Conservation (phyloP, 2,113 vertebrate species). For the Hippocampus mohnikei region DNA sequence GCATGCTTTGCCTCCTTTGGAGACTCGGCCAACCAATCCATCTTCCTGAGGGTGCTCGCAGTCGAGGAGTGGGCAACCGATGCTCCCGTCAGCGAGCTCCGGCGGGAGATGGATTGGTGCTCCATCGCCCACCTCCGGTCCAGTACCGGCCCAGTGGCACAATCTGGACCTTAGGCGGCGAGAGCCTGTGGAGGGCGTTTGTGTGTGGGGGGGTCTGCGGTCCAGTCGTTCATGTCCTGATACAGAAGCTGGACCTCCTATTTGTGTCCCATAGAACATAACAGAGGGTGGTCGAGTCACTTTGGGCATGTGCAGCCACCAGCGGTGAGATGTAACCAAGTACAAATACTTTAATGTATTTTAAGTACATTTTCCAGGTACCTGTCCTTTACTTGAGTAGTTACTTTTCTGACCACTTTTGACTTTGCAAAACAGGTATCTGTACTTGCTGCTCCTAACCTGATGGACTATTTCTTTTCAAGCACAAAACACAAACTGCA, state of each 20-base stretch:
- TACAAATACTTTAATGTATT: too few species aligned
- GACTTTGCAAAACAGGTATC: too few species aligned
- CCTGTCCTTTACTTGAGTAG: too few species aligned
- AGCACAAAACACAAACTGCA: too few species aligned
- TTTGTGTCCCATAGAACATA: conserved; percentile 62
- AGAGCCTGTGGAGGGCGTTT: conserved; percentile 51
- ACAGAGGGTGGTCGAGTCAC: conserved; percentile 47
- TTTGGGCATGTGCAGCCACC: conserved; percentile 52
- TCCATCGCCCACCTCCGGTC: conserved; percentile 74
- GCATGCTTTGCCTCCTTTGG: conserved; percentile 79
- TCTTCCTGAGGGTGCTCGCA: conserved; percentile 79
- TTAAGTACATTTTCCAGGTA: too few species aligned
- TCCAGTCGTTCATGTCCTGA: conserved; percentile 73
- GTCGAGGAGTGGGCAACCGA: conserved; percentile 75
- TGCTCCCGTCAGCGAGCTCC: conserved; percentile 82
- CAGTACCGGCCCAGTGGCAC: conserved; percentile 73
- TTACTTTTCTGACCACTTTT: too few species aligned
- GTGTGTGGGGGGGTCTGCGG: conserved; percentile 54
- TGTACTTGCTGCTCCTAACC: too few species aligned
- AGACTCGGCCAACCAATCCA: conserved; percentile 81
- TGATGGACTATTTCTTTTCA: too few species aligned
- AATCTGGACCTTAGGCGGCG: conserved; percentile 70
- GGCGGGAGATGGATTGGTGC: conserved; percentile 85
- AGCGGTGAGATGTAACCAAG: too few species aligned
- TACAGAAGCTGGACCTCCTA: conserved; percentile 65